Base-by-base conservation (phyloP, 2,113 vertebrate genomes). In the Pollachius pollachius region DNA sequence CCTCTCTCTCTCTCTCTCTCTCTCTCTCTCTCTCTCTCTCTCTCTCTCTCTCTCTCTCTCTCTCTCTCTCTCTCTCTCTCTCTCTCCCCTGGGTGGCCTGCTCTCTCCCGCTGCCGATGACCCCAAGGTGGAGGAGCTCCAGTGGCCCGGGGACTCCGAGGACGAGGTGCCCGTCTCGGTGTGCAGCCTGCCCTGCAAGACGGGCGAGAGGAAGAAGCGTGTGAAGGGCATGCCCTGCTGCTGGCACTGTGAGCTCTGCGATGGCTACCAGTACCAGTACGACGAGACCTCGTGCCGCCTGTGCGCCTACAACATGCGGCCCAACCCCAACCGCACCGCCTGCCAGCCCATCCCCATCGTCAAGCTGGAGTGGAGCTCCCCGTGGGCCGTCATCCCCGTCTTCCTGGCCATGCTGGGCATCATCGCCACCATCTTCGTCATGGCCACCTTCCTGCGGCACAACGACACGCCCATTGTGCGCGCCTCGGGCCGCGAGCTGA, bases 151-250 rank as follows among this genome's bases (percentile, higher is more conserved):
- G 74, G 89, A 87, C 58, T 2, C 41, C 7, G 86, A 88, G 59
- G 85, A 86, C 85, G 88, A 88, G 72, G 81, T 88, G 70, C 89
- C 89, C 19, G 78, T 84, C 80, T 91, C 89, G 2, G 87, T 90
- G 75, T 91, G 89, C 82, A 91, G 89, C 66, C 84, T 87, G 71
- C 88, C 86, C 73, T 91, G 89, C 73, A 90, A 85, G 76, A 88
- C 86, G 8, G 89, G 89, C 15, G 84, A 91, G 81, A 83, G 89
- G 74, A 91, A 91, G 79, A 91, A 91, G 84, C 82, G 80, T 76
- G 88, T 91, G 65, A 91, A 91, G 81, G 89, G 89, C 69, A 87
- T 88, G 84, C 89, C 89, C 1, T 91, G 89, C 80, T 91, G 89
- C 81, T 91, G 89, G 89, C 87, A 85, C 84, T 91, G 89, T 13